Conservation (phyloP, 1,140 invertebrate genomes). For the Drosophila virilis region DNA sequence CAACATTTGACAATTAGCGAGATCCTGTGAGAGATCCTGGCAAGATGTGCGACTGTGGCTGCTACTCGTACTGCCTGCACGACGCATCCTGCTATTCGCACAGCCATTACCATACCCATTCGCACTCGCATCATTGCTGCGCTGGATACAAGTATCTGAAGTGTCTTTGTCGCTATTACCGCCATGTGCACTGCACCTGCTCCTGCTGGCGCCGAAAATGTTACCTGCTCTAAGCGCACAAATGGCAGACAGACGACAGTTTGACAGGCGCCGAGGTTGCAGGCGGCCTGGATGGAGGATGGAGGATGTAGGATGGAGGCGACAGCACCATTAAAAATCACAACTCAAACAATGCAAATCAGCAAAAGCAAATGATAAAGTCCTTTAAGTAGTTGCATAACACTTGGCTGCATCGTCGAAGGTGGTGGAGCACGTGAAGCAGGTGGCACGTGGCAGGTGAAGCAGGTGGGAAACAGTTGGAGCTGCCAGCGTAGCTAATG, state of each 20-base stretch:
- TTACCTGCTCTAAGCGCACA: conserved; percentile 63
- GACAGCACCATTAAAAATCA: conserved; percentile 56
- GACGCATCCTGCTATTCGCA: conserved; percentile 72
- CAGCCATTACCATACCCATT: conserved; percentile 60
- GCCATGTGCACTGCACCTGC: conserved; percentile 75
- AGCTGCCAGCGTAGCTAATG: conserved; percentile 4
- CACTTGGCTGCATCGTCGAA: conserved; percentile 73
- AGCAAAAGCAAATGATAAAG: conserved; percentile 72
- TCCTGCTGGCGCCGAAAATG: conserved; percentile 78
- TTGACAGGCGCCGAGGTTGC: background rate
- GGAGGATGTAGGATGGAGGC: conserved; percentile 7
- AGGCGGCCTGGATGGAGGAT: background rate
- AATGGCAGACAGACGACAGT: background rate
- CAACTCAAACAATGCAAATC: conserved; percentile 66
- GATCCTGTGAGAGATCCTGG: conserved; percentile 13
- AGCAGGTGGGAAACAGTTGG: background rate
- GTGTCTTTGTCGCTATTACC: conserved; percentile 74
- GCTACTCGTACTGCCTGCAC: conserved; percentile 73
- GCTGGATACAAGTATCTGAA: conserved; percentile 79
- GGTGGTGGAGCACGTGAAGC: conserved; percentile 12
- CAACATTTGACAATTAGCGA: background rate
- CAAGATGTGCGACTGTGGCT: conserved; percentile 77
- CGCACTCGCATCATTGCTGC: conserved; percentile 73
- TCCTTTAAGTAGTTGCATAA: conserved; percentile 82
- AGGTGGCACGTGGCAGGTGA: background rate